Percentiles rank a stretch among this genome's conserved stretches.
Evolutionary conservation across 2,113 vertebrate genomes (phyloP).

Genomic region (Cettia cetti): DNA sequence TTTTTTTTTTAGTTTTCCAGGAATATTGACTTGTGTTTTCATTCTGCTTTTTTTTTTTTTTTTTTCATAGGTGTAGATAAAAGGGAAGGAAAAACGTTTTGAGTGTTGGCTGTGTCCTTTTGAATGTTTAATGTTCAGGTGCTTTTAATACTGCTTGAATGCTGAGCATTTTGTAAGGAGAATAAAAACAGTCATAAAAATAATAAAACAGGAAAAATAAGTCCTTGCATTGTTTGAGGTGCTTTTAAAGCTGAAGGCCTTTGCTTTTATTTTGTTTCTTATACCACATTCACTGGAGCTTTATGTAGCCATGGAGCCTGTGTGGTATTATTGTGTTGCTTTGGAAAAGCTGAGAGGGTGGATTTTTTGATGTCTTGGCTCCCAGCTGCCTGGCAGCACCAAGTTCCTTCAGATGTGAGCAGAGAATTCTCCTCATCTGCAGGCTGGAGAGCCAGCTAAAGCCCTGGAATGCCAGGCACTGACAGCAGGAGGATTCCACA

Average conservation of each 20-base stretch:
- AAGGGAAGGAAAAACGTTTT: not conserved
- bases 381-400: not conserved
- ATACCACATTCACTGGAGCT: not conserved
- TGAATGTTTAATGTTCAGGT: not conserved
- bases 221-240: not conserved
- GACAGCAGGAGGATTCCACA: not conserved
- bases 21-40: not conserved
- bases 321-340: not conserved
- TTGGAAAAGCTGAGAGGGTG: not conserved
- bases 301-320: not conserved
- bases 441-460: not conserved
- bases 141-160: conserved; percentile 10
- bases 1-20: not conserved
- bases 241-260: not conserved
- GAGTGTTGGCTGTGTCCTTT: not conserved
- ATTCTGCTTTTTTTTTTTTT: not conserved
- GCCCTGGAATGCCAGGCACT: not conserved
- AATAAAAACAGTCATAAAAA: conserved; percentile 2
- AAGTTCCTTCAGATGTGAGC: not conserved
- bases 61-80: not conserved
- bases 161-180: not conserved
- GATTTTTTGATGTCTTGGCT: not conserved
- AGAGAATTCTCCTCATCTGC: not conserved
- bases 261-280: not conserved
- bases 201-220: not conserved